A percentile compares a stretch with the other conserved stretches of the same genome.
phyloP scores from a whole-genome alignment of 2,888 invertebrate species.

The Agrochola circellaris region DNA sequence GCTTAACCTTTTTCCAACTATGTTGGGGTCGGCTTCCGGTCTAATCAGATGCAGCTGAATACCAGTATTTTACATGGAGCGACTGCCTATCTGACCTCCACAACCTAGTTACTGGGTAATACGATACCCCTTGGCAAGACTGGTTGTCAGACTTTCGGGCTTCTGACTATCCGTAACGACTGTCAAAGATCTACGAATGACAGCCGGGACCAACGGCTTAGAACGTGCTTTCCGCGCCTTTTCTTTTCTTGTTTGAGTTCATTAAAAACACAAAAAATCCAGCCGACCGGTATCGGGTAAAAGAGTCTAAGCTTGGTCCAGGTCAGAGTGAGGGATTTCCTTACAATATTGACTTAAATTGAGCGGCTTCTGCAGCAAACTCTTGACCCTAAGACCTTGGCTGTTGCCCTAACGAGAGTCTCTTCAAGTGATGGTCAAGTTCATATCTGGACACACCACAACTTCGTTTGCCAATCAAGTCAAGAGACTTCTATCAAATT shows the following conservation, averaged over 20 bases:
- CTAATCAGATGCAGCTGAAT: no score
- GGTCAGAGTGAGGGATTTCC: background rate
- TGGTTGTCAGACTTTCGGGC: no score
- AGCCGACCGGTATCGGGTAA: background rate
- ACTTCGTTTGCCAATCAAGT: background rate
- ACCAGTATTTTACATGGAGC: no score
- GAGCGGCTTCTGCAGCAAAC: background rate
- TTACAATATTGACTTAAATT: background rate
- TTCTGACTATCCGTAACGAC: no score
- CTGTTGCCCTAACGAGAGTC: background rate
- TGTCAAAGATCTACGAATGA: no score
- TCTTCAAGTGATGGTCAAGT: constrained; percentile 4
- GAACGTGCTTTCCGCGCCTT: no score
- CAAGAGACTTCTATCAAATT: background rate
- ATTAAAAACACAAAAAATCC: background rate
- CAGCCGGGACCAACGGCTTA: no score
- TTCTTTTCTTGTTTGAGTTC: background rate
- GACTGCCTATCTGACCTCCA: no score
- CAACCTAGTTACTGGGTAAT: no score
- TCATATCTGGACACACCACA: background rate
- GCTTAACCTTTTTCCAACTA: no score
- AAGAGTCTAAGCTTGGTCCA: background rate
- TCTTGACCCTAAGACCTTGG: constrained; percentile 12
- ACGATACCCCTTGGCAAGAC: no score
- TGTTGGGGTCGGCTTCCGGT: no score